phyloP scores from a whole-genome alignment of 2,888 invertebrate genomes.

The Xestia ashworthii region DNA sequence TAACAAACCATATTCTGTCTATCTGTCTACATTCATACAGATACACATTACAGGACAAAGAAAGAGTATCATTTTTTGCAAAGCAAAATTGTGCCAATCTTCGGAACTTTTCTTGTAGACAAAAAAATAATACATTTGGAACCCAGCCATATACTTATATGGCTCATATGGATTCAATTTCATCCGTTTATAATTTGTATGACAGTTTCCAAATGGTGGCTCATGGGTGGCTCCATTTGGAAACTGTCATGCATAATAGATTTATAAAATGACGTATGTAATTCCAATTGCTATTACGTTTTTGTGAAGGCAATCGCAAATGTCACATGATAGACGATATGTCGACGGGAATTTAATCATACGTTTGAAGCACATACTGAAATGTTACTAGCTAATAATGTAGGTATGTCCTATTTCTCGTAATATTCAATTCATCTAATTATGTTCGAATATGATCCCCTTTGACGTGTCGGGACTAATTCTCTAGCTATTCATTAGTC shows the following conservation, averaged over 20 bases:
- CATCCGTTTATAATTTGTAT: background rate
- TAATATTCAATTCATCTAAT: slow-evolving; percentile 50
- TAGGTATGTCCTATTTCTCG: slow-evolving; percentile 12
- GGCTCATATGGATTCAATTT: slow-evolving; percentile 1
- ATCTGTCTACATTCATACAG: background rate
- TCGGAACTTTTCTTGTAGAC: too few species aligned
- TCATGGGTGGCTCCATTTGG: background rate
- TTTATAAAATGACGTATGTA: background rate
- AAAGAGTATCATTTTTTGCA: background rate
- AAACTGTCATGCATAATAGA: slow-evolving; percentile 3
- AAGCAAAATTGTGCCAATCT: background rate
- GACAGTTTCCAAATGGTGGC: too few species aligned
- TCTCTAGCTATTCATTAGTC: slow-evolving; percentile 23
- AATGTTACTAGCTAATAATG: background rate
- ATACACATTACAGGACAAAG: background rate
- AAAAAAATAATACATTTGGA: slow-evolving; percentile 8
- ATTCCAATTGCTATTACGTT: background rate
- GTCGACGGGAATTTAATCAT: slow-evolving; percentile 10
- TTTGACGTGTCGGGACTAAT: slow-evolving; percentile 37
- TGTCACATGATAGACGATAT: background rate
- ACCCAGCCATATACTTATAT: background rate
- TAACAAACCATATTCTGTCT: background rate
- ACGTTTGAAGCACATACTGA: background rate
- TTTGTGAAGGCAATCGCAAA: slow-evolving; percentile 16
- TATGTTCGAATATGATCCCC: slow-evolving; percentile 25